Evolutionary conservation across 1,140 invertebrate species (phyloP).

Genomic region (Camponotus vicinus): DNA sequence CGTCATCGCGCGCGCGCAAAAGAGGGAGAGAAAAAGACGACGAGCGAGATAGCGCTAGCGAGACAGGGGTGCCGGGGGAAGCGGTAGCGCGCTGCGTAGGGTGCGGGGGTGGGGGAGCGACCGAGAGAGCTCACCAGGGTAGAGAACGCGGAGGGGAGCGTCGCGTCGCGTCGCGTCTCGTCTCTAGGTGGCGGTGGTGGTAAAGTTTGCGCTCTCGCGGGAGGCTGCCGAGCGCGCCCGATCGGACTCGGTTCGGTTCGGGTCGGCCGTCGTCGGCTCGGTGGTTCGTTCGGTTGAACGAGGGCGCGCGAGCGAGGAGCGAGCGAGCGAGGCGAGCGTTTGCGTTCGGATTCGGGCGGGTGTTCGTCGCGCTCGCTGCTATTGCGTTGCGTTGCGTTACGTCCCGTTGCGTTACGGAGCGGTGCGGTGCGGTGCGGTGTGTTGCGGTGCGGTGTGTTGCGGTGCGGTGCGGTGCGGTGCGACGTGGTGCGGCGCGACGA

Average conservation of each 20-base stretch:
- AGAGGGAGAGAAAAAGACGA: constrained; percentile 44
- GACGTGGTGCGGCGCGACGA: constrained; percentile 45
- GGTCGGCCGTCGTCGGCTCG: constrained; percentile 49
- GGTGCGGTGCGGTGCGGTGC: too few relatives aligned
- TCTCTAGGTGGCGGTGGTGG: constrained; percentile 70
- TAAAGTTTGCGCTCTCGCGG: constrained; percentile 65
- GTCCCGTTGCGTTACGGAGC: background rate
- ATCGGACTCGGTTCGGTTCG: constrained; percentile 35
- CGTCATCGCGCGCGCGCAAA: constrained; percentile 25
- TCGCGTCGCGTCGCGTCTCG: constrained; percentile 12
- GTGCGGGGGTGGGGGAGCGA: constrained; percentile 66
- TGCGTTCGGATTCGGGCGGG: background rate
- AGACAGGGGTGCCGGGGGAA: constrained; percentile 62
- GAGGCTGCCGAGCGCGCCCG: constrained; percentile 64
- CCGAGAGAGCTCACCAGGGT: constrained; percentile 57
- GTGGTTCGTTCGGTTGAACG: constrained; percentile 79
- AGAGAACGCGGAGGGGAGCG: constrained; percentile 67
- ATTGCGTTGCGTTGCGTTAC: constrained; percentile 2
- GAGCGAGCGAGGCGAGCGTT: constrained; percentile 75
- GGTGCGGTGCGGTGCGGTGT: too few relatives aligned
- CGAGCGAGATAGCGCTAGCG: constrained; percentile 62
- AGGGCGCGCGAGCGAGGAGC: constrained; percentile 77
- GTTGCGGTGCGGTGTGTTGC: constrained; percentile 33
- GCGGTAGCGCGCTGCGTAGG: constrained; percentile 64
- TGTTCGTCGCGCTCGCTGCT: constrained; percentile 60